phyloP scores from a whole-genome alignment of 2,113 vertebrate species.

The Semnornis frantzii region DNA sequence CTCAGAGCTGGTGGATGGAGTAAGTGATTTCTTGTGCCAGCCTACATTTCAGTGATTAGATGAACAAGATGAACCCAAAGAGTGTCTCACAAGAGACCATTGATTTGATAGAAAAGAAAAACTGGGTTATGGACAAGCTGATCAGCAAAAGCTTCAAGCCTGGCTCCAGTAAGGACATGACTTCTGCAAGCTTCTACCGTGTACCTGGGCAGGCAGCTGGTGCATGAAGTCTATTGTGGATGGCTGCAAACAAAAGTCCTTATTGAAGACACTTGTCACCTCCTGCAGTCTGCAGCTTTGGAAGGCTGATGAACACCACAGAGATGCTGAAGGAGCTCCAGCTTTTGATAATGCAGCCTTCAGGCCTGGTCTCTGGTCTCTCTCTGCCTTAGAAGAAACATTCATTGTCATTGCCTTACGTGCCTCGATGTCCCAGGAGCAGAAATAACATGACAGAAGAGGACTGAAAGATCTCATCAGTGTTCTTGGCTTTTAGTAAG shows the following conservation, averaged over 20 bases:
- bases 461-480: neutral
- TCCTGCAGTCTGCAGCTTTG: neutral
- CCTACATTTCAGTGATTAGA: constrained; percentile 3
- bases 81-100: neutral
- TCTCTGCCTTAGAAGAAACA: neutral
- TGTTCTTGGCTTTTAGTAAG: neutral
- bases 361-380: neutral
- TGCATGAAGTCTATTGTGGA: neutral
- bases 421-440: neutral
- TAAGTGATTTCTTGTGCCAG: constrained; percentile 15
- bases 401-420: neutral
- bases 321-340: neutral
- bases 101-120: neutral
- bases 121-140: neutral
- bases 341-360: neutral
- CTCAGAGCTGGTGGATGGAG: neutral
- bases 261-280: neutral
- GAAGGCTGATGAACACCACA: neutral
- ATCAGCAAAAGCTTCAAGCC: constrained; percentile 7
- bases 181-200: neutral
- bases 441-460: neutral
- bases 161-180: neutral
- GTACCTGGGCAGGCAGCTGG: neutral
- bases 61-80: neutral
- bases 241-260: neutral